A percentile compares a stretch with the other conserved stretches of the same genome.
These are phyloP conservation scores for Nothoprocta pentlandii DNA, from an alignment of 2,113 vertebrate species.

Conservation along the genomic window DNA sequence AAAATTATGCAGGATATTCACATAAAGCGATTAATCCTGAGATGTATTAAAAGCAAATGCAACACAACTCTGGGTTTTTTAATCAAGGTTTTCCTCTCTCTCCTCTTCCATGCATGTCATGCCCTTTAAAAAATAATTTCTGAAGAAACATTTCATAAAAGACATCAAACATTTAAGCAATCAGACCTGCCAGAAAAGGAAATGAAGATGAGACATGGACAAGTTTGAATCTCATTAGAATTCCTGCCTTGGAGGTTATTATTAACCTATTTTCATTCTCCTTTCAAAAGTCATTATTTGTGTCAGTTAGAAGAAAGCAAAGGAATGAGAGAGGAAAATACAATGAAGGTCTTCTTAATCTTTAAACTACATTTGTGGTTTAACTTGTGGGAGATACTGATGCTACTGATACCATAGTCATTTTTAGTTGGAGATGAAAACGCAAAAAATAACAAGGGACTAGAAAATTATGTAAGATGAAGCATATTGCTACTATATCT, in stretches of 20 bases:
- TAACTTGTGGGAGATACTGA: neutral
- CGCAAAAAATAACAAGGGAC: neutral
- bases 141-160: slow-evolving; percentile 33
- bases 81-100: neutral
- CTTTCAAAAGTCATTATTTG: slow-evolving; percentile 46
- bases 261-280: slow-evolving; percentile 52
- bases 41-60: neutral
- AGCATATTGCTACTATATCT: neutral
- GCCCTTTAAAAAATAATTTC: slow-evolving; percentile 40
- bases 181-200: slow-evolving; percentile 43
- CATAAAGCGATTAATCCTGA: neutral
- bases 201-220: slow-evolving; percentile 35
- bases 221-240: slow-evolving; percentile 54
- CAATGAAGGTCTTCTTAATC: slow-evolving; percentile 10
- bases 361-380: neutral
- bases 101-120: neutral
- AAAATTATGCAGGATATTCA: neutral
- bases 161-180: slow-evolving; percentile 45
- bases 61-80: neutral
- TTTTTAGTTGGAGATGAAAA: neutral
- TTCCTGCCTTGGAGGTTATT: slow-evolving; percentile 56
- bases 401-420: neutral
- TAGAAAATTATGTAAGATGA: slow-evolving; percentile 14
- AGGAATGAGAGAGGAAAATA: neutral
- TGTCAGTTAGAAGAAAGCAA: slow-evolving; percentile 28